These are phyloP conservation scores for Drosophila paranaensis DNA, from an alignment of 2,888 invertebrate species.

Conservation along the genomic window DNA sequence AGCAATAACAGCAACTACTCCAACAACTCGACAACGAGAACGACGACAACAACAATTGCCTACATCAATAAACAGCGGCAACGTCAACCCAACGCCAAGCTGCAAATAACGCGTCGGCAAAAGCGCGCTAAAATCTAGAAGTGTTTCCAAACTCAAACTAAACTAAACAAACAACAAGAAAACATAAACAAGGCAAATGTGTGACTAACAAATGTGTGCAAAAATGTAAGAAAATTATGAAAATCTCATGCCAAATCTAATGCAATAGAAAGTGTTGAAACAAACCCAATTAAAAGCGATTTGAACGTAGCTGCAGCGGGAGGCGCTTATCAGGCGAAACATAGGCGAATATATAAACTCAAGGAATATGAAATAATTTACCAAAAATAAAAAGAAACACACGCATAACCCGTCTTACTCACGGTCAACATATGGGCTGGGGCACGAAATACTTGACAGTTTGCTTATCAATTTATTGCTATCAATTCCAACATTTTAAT, in stretches of 20 bases:
- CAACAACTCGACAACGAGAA: slow-evolving; percentile 20
- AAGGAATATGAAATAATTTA: slow-evolving; percentile 5
- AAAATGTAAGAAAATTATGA: slow-evolving; percentile 64
- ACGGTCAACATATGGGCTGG: slow-evolving; percentile 21
- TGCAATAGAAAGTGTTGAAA: slow-evolving; percentile 19
- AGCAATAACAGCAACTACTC: slow-evolving; percentile 29
- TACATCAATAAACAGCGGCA: slow-evolving; percentile 35
- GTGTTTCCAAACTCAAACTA: slow-evolving; percentile 9
- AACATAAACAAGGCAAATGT: slow-evolving; percentile 59
- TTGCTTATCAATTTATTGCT: slow-evolving; percentile 78
- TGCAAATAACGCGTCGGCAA: slow-evolving; percentile 68
- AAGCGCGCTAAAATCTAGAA: slow-evolving; percentile 50
- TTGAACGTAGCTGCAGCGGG: slow-evolving; percentile 36
- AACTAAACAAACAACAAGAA: slow-evolving; percentile 32
- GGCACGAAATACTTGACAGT: slow-evolving; percentile 56
- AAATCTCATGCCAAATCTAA: slow-evolving; percentile 1
- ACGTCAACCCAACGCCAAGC: slow-evolving; percentile 47
- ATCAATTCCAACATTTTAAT: slow-evolving; percentile 70
- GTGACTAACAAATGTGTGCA: slow-evolving; percentile 60
- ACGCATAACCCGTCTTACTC: slow-evolving; percentile 24
- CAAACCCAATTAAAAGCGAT: slow-evolving; percentile 25
- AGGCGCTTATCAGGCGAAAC: slow-evolving; percentile 22
- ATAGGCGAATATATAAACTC: not conserved
- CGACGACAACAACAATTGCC: slow-evolving; percentile 22
- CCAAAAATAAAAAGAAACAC: not conserved